Base-by-base conservation (phyloP, 2,888 invertebrate genomes). In the Toxonevra muliebris region DNA sequence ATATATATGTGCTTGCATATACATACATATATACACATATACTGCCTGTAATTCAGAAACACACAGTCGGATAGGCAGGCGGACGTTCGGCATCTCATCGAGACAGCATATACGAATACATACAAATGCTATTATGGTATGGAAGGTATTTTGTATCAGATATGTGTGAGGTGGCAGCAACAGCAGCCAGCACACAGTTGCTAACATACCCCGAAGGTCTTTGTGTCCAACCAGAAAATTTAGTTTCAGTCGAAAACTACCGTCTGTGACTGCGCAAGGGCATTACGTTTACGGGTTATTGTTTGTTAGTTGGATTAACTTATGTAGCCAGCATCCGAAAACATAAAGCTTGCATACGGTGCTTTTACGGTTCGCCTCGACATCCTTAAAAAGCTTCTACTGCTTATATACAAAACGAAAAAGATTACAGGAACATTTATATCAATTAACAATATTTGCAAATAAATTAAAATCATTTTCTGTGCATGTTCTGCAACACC, bases 151-250 rank as follows among this genome's bases (percentile, higher is more conserved):
- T 30, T 7, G 30, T 30, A 30, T 30, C 30, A 30, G 30, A 30
- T 30, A 30, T 30, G 30, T 30, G 30, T 30, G 30, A 30, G 30
- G 30, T 20, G 62, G 61, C 65, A 68, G 67, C 69, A 19, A 42
- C 63, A 59, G 67, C 69, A 72, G 72, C 63, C 71, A 71, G 40
- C 48, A 70, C 65, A 71, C 66, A 68, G 69, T 65, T 54, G 61
- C 71, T 74, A 71, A 78, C 77, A 84, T 84, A 84, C 85, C 85
- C 85, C 75, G 77, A 79, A 85, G 83, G 82, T 84, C 75, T 84
- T 82, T 81, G 79, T 76, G 79, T 76, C 82, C 82, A 79, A 80
- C 79, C 79, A 80, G 80, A 81, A 80, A 82, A 80, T 79, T 79
- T 74, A 75, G 79, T 72, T 80, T 81, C 81, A 81, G 81, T 81